phyloP scores from a whole-genome alignment of 2,113 vertebrate genomes.

The Amazona vittata region DNA sequence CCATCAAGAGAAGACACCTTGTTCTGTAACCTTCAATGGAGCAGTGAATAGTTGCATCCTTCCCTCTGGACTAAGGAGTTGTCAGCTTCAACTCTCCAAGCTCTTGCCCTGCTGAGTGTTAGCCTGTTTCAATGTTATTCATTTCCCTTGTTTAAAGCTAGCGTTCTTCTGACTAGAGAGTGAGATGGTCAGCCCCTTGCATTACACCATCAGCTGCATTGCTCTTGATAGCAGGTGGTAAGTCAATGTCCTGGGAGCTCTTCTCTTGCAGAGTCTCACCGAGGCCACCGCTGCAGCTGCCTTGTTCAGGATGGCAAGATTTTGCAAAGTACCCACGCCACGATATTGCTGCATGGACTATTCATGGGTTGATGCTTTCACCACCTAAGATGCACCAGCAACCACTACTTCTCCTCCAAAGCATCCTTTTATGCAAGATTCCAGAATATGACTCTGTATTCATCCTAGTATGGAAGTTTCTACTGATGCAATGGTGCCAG shows the following conservation, averaged over 20 bases:
- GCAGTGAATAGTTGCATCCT: background rate
- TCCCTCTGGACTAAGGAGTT: background rate
- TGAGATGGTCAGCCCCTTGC: background rate
- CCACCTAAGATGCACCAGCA: background rate
- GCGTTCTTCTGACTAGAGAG: background rate
- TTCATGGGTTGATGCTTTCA: background rate
- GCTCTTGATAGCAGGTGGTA: background rate
- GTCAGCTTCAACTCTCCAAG: background rate
- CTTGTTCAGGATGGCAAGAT: background rate
- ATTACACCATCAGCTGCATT: fast-evolving
- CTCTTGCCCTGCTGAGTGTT: background rate
- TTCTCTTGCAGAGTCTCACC: background rate
- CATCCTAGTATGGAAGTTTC: background rate
- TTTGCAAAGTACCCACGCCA: background rate
- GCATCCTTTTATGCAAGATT: constrained; percentile 30
- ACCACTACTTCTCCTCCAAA: background rate
- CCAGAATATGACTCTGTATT: constrained; percentile 2
- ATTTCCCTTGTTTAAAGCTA: background rate
- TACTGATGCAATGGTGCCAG: background rate
- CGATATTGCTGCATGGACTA: fast-evolving
- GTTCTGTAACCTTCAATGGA: background rate
- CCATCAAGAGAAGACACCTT: background rate
- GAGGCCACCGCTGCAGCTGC: background rate
- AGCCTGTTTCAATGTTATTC: background rate
- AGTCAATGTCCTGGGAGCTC: background rate